These are phyloP conservation scores for Harpagoxenus sublaevis DNA, from an alignment of 2,888 invertebrate genomes.

Conservation along the genomic window DNA sequence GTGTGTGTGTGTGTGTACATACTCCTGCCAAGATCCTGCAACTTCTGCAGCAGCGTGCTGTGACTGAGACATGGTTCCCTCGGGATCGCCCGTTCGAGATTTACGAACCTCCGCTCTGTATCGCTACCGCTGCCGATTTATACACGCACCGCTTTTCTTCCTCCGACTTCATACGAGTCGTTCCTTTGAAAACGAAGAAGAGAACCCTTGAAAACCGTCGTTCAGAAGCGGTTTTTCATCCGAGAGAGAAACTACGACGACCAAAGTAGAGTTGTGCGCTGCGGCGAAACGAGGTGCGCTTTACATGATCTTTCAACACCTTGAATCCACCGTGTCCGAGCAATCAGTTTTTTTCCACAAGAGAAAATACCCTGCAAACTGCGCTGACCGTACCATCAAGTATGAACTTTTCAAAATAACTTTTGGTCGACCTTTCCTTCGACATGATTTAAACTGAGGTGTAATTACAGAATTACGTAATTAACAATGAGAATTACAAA, in stretches of 20 bases:
- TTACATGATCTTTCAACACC: slow-evolving; percentile 7
- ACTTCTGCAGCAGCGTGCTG: slow-evolving; percentile 83
- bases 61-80: slow-evolving; percentile 85
- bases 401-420: background rate
- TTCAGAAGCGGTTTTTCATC: slow-evolving; percentile 12
- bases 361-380: background rate
- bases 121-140: slow-evolving; percentile 61
- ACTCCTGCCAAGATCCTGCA: slow-evolving; percentile 76
- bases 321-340: background rate
- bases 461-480: background rate
- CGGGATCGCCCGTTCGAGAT: slow-evolving; percentile 81
- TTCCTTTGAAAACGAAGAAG: slow-evolving; percentile 24
- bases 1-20: slow-evolving; percentile 30
- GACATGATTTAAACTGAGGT: background rate
- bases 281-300: background rate
- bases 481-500: slow-evolving; percentile 11
- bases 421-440: background rate
- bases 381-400: background rate
- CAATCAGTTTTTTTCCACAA: background rate
- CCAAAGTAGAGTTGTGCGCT: background rate
- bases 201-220: slow-evolving; percentile 47
- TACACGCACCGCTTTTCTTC: slow-evolving; percentile 25
- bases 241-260: background rate
- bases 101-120: slow-evolving; percentile 79
- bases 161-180: slow-evolving; percentile 44